Base-by-base conservation (phyloP, 2,888 invertebrate species). In the Eupithecia inturbata region DNA sequence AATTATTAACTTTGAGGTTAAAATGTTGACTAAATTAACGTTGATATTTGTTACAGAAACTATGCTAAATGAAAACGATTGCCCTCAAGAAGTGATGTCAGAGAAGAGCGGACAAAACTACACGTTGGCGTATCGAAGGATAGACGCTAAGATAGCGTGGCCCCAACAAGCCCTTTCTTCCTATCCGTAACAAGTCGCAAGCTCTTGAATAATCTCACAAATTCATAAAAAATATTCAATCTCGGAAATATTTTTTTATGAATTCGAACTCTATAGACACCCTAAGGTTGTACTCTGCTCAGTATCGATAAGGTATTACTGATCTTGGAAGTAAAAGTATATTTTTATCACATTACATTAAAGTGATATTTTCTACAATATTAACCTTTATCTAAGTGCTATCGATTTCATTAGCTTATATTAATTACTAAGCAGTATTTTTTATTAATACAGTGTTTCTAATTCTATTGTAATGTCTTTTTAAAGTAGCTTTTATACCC, bases 101-200 rank as follows among this genome's bases (percentile, higher is more conserved):
- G 95, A 95, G 80, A 95, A 96, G 81, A 96, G 95, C 82, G 97
- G 96, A 71, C 97, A 97, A 87, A 97, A 98, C 86, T 98, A 98
- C 92, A 97, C 98, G 89, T 96, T 99, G 90, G 99, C 98, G 26
- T 99, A 98, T 95, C 99, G 99, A 92, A 95, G 99, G 78, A 97
- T 98, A 89, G 99, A 99, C 88, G 99, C 99, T 39, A 99, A 99
- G 94, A 99, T 99, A 82, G 99, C 99, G 74, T 99, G 99, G 99
- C 99, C 99, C 72, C 96, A 96, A 80, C 95, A 95, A 79, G 94
- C 95, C 0, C 75, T 95, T 64, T 85, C 89, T 19, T 95, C 95
- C 45, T 94, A 93, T 79, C 94, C 95, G 0, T 94, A 90, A 49
- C 57, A 77, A 78, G 67, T 68, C 62, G 53, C 57, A 57, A 63